Evolutionary conservation across 2,113 vertebrate species (phyloP).

Genomic region (Corydoras maculifer): DNA sequence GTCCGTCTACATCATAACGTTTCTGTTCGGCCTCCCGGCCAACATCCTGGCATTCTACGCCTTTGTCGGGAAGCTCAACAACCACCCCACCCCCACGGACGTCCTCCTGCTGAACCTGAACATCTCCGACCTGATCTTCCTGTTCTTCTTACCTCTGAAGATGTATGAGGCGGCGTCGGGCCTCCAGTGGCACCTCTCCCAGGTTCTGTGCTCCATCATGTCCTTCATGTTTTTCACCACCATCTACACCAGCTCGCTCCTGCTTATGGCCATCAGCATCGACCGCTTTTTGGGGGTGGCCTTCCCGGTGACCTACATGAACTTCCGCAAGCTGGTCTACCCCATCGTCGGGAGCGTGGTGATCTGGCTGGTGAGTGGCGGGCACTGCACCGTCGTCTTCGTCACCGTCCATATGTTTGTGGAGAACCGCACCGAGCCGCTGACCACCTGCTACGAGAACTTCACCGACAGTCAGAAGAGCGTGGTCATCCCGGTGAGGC

Average conservation of each 20-base stretch:
- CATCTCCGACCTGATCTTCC: slow-evolving; percentile 59
- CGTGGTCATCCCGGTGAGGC: slow-evolving; percentile 58
- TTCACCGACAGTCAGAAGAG: slow-evolving; percentile 57
- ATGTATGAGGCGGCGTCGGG: slow-evolving; percentile 50
- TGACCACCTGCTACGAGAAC: slow-evolving; percentile 58
- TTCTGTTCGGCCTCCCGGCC: slow-evolving; percentile 61
- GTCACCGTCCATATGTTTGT: slow-evolving; percentile 44
- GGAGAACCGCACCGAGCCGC: neutral
- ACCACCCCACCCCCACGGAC: slow-evolving; percentile 49
- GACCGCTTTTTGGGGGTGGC: slow-evolving; percentile 66
- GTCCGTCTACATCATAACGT: slow-evolving; percentile 57
- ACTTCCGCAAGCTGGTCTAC: slow-evolving; percentile 33
- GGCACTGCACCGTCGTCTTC: slow-evolving; percentile 65
- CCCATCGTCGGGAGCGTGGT: slow-evolving; percentile 34
- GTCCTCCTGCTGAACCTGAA: slow-evolving; percentile 68
- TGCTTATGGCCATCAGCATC: slow-evolving; percentile 64
- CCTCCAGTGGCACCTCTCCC: slow-evolving; percentile 53
- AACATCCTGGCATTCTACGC: slow-evolving; percentile 62
- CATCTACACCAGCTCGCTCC: slow-evolving; percentile 69
- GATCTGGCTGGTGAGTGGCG: slow-evolving; percentile 59
- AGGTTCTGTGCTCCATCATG: slow-evolving; percentile 55
- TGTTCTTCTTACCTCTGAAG: slow-evolving; percentile 67
- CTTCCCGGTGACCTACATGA: slow-evolving; percentile 60
- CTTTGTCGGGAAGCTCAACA: slow-evolving; percentile 52
- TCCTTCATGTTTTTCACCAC: slow-evolving; percentile 65